Base-by-base conservation (phyloP, 2,113 vertebrate species). In the Nipponia nippon region DNA sequence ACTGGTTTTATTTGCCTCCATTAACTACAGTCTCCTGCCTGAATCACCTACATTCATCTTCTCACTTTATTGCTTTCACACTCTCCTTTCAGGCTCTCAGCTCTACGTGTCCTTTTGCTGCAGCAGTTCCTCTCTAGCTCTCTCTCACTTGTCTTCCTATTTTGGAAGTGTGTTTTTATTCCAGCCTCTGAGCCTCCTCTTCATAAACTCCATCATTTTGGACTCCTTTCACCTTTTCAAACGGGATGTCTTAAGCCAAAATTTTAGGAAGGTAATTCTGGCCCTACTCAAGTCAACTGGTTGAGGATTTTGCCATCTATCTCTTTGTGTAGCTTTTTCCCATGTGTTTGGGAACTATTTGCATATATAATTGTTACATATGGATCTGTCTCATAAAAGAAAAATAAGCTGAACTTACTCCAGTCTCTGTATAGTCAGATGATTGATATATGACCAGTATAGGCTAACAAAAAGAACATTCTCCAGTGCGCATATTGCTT, bases 381-480 rank as follows among this genome's bases (percentile, higher is more conserved):
- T 73, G 76, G 83, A 89, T 85, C 81, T 93, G 69, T 71, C 87
- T 94, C 4, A 13, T 84, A 66, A 81, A 91, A 86, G 80, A 78
- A 96, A 56, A 63, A 61, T 36, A 58, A 83, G 46, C 76, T 94
- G 66, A 88, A 79, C 42, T 62, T 84, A 46, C 65, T 93, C 36
- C 86, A 80, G 77, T 91, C 72, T 87, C 69, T 52, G 38, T 77
- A 32, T 75, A 89, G 69, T 79, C 67, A 83, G 82, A 93, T 88
- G 90, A 94, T 84, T 87, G 78, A 78, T 93, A 73, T 90, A 87
- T 95, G 90, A 38, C 81, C 90, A 67, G 78, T 38, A 12, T 50
- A 94, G 87, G 77, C 91, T 95, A 94, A 97, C 93, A 95, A 91
- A 97, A 95, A 93, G 75, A 90, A 49, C 80, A 49, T 83, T 98